Conservation (phyloP, 1,140 invertebrate species). For the Callitettix versicolor region DNA sequence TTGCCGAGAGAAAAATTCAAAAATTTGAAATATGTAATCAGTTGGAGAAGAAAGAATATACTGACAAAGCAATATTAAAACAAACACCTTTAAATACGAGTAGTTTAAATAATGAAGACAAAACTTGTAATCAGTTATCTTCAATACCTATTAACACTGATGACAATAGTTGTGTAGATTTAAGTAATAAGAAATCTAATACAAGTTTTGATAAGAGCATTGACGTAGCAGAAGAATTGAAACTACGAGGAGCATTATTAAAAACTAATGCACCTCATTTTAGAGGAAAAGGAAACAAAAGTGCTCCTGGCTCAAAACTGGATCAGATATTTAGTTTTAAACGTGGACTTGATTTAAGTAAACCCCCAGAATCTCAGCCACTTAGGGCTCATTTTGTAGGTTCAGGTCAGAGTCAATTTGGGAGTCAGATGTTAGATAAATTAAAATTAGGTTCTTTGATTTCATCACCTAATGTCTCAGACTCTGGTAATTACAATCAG, state of each 20-base stretch:
- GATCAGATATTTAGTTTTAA: constrained; percentile 22
- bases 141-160: too few relatives aligned
- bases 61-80: too few relatives aligned
- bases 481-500: constrained; percentile 1
- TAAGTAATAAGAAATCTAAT: neutral
- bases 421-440: neutral
- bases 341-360: constrained; percentile 3
- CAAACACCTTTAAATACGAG: too few relatives aligned
- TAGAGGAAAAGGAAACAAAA: constrained; percentile 6
- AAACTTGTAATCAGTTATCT: too few relatives aligned
- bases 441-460: neutral
- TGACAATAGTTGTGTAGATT: neutral
- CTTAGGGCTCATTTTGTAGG: constrained; percentile 5
- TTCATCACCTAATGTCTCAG: neutral
- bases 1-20: too few relatives aligned
- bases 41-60: too few relatives aligned
- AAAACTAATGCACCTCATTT: neutral
- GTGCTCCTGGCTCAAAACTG: constrained; percentile 21
- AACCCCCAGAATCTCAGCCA: constrained; percentile 10
- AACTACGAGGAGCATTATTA: constrained; percentile 4
- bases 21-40: too few relatives aligned
- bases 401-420: constrained; percentile 7
- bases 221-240: constrained; percentile 37
- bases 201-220: constrained; percentile 27
- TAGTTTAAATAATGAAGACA: too few relatives aligned